phyloP scores from a whole-genome alignment of 2,888 invertebrate species.

The Eupsilia transversa region DNA sequence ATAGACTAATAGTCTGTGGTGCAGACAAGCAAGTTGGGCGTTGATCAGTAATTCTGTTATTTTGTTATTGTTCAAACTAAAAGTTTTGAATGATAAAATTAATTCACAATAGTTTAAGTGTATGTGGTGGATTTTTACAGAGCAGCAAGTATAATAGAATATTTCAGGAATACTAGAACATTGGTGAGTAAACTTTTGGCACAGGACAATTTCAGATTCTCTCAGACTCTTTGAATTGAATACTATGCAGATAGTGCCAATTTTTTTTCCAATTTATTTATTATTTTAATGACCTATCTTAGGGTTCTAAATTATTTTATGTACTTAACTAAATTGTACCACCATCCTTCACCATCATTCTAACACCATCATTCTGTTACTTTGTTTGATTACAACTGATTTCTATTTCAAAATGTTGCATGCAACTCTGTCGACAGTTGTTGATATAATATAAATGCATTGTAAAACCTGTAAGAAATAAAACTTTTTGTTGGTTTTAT shows the following conservation, averaged over 20 bases:
- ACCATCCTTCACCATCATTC: too few species aligned
- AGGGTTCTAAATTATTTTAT: neutral
- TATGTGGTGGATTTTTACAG: neutral
- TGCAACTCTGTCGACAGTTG: neutral
- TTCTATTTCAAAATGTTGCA: neutral
- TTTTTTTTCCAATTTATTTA: neutral
- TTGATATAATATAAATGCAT: neutral
- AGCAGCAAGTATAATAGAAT: neutral
- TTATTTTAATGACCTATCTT: too few species aligned
- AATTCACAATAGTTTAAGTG: neutral
- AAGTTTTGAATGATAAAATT: constrained; percentile 32
- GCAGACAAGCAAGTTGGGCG: constrained; percentile 37
- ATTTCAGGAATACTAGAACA: constrained; percentile 4
- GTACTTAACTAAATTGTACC: neutral
- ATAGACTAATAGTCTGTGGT: too few species aligned
- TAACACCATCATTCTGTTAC: neutral
- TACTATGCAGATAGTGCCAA: neutral
- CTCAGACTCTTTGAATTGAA: constrained; percentile 3
- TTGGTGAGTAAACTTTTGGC: constrained; percentile 17
- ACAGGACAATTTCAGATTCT: constrained; percentile 2
- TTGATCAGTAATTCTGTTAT: constrained; percentile 36
- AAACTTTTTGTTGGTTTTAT: neutral
- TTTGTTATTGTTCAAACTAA: constrained; percentile 20
- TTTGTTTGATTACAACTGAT: neutral
- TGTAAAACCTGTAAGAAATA: neutral